Evolutionary conservation across 2,888 invertebrate species (phyloP), one percentile per base, ranked within the genome.

Genomic region (Tenthredo distinguenda): DNA sequence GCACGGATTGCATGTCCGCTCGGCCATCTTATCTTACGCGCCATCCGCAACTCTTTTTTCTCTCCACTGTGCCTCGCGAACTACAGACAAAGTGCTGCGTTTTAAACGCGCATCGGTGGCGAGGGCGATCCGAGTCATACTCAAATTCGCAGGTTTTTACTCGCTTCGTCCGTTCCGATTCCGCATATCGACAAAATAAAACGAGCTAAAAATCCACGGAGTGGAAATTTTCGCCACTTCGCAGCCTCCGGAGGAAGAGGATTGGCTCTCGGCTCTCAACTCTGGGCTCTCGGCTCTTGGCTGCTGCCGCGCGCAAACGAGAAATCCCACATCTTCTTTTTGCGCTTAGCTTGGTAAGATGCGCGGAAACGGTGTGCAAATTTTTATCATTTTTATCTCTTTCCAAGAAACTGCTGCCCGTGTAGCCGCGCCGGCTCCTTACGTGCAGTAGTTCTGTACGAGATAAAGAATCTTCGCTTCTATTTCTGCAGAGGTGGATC

Each of bases 1-100:
- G 89, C 90, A 90, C 88, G 90, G 89, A 90, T 91, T 87, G 91
- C 91, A 91, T 91, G 91, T 90, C 89, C 89, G 86, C 21, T 50
- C 55, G 77, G 87, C 87, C 89, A 88, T 89, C 90, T 91, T 91
- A 91, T 91, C 91, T 90, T 88, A 88, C 88, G 88, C 90, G 89
- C 89, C 88, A 90, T 91, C 90, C 90, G 81, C 62, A 81, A 15
- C 18, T 81, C 62, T 58, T 50, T n/a, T 40, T 21, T 37, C 12
- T 37, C 12, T 81, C 10, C 1, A 55, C 21, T 43, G 43, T 37
- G 43, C n/a, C 74, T 43, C 43, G 43, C 74, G 43, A 55, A 77
- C 50, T 55, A 34, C 85, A 86, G 82, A 74, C 79, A 85, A 85
- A 85, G 85, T 79, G 55, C 77, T 26, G 71, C 84, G 68, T 84